Conservation (phyloP, 1,140 invertebrate genomes). For the Anadara kagoshimensis region DNA sequence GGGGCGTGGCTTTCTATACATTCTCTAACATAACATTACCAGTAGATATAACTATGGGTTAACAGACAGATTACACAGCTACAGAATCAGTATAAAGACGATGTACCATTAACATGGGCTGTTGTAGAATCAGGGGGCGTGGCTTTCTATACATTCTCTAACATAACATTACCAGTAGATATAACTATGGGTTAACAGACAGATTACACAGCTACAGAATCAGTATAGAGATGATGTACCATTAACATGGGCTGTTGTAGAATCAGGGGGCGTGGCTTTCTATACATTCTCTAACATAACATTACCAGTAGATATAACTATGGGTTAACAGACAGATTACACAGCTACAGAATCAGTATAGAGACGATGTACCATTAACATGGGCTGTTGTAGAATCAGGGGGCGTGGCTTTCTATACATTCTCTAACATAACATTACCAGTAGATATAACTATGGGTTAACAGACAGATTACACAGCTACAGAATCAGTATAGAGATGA, state of each 20-base stretch:
- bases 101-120: constrained; percentile 62
- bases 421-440: not conserved
- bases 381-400: constrained; percentile 67
- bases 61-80: no score
- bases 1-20: constrained; percentile 65
- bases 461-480: no score
- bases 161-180: not conserved
- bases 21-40: constrained; percentile 4
- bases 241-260: constrained; percentile 65
- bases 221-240: constrained; percentile 50
- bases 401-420: constrained; percentile 63
- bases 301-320: not conserved
- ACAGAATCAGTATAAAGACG: constrained; percentile 35
- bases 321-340: no score
- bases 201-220: not conserved
- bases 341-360: not conserved
- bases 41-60: not conserved
- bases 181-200: no score
- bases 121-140: constrained; percentile 66
- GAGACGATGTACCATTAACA: constrained; percentile 57
- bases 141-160: constrained; percentile 53
- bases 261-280: constrained; percentile 66
- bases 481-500: constrained; percentile 36
- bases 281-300: constrained; percentile 26
- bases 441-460: not conserved